Evolutionary conservation across 2,113 vertebrate species (phyloP), one percentile per base, ranked within the genome.

Genomic region (Psephotus haematonotus): DNA sequence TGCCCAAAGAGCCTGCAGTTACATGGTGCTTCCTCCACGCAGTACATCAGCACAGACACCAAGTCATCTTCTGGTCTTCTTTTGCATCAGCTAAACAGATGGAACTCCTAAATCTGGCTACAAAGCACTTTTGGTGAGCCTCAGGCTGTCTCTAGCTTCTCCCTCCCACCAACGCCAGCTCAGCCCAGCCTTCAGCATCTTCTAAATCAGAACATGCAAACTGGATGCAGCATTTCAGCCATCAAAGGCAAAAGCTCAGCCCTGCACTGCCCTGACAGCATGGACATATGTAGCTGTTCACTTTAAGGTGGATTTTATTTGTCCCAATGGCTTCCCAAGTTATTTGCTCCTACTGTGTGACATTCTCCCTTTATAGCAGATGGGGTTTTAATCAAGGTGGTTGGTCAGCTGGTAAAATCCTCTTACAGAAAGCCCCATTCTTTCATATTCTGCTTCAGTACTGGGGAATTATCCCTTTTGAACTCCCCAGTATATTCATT

Each of bases 391-490:
- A 94, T 70, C 8, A 7, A 92, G 74, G 83, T 71, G 39, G 44
- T 52, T 80, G 85, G 78, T 92, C 82, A 93, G 92, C 78, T 74
- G n/a, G 35, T 75, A 70, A 95, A 96, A 94, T 92, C 95, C 92
- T 92, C 90, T 95, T 90, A 90, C 0, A 78, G 72, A 93, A 94
- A 90, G 43, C 80, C 24, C 52, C 68, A 71, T 83, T 92, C 64
- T 90, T 90, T 90, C 82, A 52, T 71, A 65, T 90, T 92, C 77
- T 90, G 57, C 72, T 88, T 93, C 86, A 82, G 71, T 27, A 50
- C 41, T 44, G 53, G 69, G 80, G 90, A 93, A 93, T 93, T 39
- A 88, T 94, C 60, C 88, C 79, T 83, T 95, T 90, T 84, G 90
- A 95, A 82, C 71, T 88, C 27, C 47, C 41, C 60, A 52, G 55